Evolutionary conservation across 2,113 vertebrate genomes (phyloP).

Genomic region (Neolamprologus variostigma): DNA sequence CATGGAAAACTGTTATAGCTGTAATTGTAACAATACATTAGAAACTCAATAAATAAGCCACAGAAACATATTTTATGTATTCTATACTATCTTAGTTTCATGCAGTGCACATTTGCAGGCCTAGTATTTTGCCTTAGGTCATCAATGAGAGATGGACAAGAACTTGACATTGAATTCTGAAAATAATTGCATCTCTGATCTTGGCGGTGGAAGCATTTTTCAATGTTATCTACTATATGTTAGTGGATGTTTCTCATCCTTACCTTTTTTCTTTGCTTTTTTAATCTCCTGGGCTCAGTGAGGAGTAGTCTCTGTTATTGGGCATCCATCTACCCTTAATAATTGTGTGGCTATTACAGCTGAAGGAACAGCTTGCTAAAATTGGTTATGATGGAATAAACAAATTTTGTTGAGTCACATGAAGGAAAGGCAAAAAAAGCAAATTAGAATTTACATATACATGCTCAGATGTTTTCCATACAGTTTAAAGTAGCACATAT

Average conservation of each 20-base stretch:
- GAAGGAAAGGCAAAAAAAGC: neutral
- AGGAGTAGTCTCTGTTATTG: constrained; percentile 32
- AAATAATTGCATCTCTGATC: constrained; percentile 38
- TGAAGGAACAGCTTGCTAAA: constrained; percentile 37
- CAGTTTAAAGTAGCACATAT: neutral
- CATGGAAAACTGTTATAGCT: neutral
- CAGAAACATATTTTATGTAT: neutral
- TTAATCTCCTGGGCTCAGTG: neutral
- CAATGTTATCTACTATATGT: constrained; percentile 5
- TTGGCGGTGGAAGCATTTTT: constrained; percentile 2
- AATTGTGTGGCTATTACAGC: constrained; percentile 43
- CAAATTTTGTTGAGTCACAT: constrained; percentile 26
- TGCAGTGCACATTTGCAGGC: neutral
- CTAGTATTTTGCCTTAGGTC: neutral
- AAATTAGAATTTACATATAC: neutral
- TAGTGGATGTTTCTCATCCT: neutral
- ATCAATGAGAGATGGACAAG: neutral
- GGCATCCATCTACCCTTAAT: constrained; percentile 43
- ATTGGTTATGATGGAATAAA: constrained; percentile 45
- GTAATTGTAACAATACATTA: neutral
- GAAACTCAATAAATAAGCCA: neutral
- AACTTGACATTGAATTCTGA: constrained; percentile 3
- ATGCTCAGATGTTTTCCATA: neutral
- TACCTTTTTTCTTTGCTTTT: neutral
- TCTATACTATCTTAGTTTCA: neutral